Evolutionary conservation across 2,113 vertebrate genomes (phyloP), one percentile per base, ranked within the genome.

Genomic region (Orthochromis indermauri): DNA sequence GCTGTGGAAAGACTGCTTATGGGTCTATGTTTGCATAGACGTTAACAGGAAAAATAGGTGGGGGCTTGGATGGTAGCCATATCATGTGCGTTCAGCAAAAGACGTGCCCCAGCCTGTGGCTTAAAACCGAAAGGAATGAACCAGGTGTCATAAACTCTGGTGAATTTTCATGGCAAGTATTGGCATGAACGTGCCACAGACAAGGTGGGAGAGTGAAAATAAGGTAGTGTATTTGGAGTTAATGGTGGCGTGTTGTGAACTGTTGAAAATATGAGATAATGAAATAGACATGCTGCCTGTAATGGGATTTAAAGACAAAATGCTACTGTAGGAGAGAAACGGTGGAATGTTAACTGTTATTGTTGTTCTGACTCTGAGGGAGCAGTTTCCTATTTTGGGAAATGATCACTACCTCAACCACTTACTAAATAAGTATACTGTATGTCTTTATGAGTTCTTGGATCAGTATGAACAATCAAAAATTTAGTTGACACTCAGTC

Each of bases 11-110:
- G 16, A 49, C 88, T 82, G 83, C 85, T 82, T 73, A 11, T 91
- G 82, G 49, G 28, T 81, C 4, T 5, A 11, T 87, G 91, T 95
- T 95, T 94, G 91, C 93, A 95, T 94, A 94, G 91, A 89, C 82
- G 86, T 92, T 95, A 80, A 71, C 42, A 66, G 82, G 82, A 93
- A 86, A 66, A 86, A 81, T 85, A 35, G 91, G 94, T 59, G 90
- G 88, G 86, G 83, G 78, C 84, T 89, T 94, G 95, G 95, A 92
- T 7, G n/a, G 54, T 45, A 66, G 91, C 94, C 94, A 92, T 80
- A 88, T 93, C 83, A 66, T 86, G 88, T 53, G 81, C 8, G n/a
- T 86, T 87, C 91, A 89, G 61, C 51, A 17, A 3, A 79, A 85
- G 86, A 85, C 94, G 87, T 86, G 95, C 91, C 91, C 82, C 86